Base-by-base conservation (phyloP, 1,140 invertebrate species). In the Micrasema longulum region DNA sequence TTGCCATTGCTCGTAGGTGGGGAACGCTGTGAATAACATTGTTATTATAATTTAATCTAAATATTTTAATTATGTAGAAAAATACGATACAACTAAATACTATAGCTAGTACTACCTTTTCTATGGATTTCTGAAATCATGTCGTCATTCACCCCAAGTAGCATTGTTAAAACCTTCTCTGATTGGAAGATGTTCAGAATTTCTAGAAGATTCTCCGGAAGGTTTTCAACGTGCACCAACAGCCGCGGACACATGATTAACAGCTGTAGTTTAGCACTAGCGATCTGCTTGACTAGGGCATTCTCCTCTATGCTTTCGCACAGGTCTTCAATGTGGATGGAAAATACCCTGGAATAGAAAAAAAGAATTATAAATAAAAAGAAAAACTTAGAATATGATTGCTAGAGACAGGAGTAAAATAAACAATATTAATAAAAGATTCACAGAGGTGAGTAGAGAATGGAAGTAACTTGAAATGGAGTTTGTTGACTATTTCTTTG, bases 171-270 rank as follows among this genome's bases (percentile, higher is more conserved):
- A 4, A 93, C 90, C 74, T 91, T 89, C 16, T 93, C 91, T 1
- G 88, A 81, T 68, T 89, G 86, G 12, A 95, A 84, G 6, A 92
- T 82, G 53, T 87, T 87, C 0, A 89, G 87, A 1, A 92, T 80
- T 38, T 85, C 84, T 0, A 82, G 74, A 35, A 87, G 83, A 18
- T 89, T 86, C 53, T 82, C 85, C 22, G 86, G 82, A 50, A 88
- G 77, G 35, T 87, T 88, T 11, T 86, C 79, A 12, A 91, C 83
- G 36, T 89, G 87, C 2, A 89, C 86, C 60, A 93, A 78, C 22
- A 95, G 85, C 10, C 87, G 85, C 0, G 93, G 93, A 78, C 93
- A 95, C 5, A 95, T 77, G 6, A 95, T 90, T 5, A 95, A 86
- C 43, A 95, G 90, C 79, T 94, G 92, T 7, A 94, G 80, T 64